phyloP scores from a whole-genome alignment of 1,140 invertebrate genomes.

The Vanessa atalanta region DNA sequence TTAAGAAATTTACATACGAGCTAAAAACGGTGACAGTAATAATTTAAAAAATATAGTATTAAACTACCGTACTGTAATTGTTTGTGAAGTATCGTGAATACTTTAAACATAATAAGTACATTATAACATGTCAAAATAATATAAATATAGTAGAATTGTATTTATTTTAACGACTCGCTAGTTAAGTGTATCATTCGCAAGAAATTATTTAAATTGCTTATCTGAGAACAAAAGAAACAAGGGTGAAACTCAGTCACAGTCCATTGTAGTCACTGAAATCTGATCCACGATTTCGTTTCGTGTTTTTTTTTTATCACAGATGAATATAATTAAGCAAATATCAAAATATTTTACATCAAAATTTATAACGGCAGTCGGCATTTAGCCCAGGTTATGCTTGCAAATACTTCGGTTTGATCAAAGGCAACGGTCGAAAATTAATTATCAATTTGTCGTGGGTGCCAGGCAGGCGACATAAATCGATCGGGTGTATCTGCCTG shows the following conservation, averaged over 20 bases:
- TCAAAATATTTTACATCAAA: conserved; percentile 45
- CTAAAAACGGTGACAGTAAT: not conserved
- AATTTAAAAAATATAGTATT: too few species aligned
- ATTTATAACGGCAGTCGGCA: conserved; percentile 55
- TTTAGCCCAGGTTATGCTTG: conserved; percentile 52
- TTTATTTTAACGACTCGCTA: not conserved
- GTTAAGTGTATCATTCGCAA: conserved; percentile 49
- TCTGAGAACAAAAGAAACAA: conserved; percentile 58
- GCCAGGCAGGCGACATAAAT: conserved; percentile 76
- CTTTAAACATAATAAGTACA: too few species aligned
- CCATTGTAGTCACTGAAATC: conserved; percentile 44
- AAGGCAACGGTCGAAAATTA: conserved; percentile 75
- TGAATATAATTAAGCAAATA: conserved; percentile 32
- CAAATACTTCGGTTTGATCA: conserved; percentile 76
- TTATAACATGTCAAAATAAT: too few species aligned
- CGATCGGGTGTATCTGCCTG: conserved; percentile 74
- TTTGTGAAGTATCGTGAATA: too few species aligned
- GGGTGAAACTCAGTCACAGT: conserved; percentile 48
- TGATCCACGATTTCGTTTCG: conserved; percentile 26
- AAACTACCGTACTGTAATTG: too few species aligned
- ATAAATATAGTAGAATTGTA: not conserved
- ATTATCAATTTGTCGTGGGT: conserved; percentile 81
- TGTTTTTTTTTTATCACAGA: conserved; percentile 13
- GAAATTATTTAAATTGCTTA: conserved; percentile 61
- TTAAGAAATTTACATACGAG: conserved; percentile 23